These are phyloP conservation scores for Anastrepha obliqua DNA, from an alignment of 1,140 invertebrate species.

Conservation along the genomic window DNA sequence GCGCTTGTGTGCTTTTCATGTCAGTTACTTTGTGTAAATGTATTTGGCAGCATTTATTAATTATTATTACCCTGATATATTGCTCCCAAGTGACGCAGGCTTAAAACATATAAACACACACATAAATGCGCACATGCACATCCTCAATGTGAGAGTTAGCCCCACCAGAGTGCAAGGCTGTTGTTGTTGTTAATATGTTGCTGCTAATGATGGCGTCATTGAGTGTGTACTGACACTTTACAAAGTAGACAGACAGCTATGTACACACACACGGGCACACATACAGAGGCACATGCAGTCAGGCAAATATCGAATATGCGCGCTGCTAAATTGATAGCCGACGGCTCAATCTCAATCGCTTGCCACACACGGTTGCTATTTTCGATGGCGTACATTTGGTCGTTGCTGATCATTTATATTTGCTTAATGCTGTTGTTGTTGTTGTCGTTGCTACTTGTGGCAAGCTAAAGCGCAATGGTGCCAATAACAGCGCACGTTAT, in stretches of 20 bases:
- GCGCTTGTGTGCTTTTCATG: neutral
- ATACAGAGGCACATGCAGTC: too few relatives aligned
- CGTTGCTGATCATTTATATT: too few relatives aligned
- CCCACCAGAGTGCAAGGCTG: neutral
- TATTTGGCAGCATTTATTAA: constrained; percentile 44
- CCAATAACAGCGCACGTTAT: neutral
- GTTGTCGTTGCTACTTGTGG: neutral
- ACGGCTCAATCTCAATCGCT: too few relatives aligned
- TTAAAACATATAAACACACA: neutral
- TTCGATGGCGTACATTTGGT: too few relatives aligned
- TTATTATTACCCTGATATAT: constrained; percentile 49
- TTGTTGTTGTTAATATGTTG: neutral
- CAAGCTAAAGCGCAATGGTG: neutral
- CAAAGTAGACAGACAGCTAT: too few relatives aligned
- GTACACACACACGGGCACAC: too few relatives aligned
- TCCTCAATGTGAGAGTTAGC: neutral
- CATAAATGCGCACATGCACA: neutral
- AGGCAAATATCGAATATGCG: too few relatives aligned
- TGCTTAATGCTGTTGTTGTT: too few relatives aligned
- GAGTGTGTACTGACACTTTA: neutral
- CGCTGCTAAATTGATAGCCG: too few relatives aligned
- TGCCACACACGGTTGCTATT: too few relatives aligned
- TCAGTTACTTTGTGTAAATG: neutral
- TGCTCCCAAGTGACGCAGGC: neutral
- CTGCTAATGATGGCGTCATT: neutral